These are phyloP conservation scores for Ceratitis capitata DNA, from an alignment of 1,140 invertebrate species.

Conservation along the genomic window DNA sequence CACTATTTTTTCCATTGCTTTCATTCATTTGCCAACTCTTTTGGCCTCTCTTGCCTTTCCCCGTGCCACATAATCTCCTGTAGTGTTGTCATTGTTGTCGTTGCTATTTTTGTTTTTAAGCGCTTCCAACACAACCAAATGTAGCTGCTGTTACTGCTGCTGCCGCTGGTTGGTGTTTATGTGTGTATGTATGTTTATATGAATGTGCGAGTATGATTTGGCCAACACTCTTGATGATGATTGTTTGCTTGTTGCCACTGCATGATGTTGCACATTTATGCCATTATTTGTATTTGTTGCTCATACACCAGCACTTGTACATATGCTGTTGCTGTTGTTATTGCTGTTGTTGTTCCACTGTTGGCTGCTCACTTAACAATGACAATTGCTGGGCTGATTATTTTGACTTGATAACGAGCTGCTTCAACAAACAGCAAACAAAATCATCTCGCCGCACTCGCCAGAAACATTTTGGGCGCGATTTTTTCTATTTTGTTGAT, in stretches of 20 bases:
- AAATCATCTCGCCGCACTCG: neutral
- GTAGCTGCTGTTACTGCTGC: neutral
- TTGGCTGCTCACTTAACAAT: slow-evolving; percentile 26
- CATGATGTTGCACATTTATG: slow-evolving; percentile 40
- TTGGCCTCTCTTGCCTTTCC: neutral
- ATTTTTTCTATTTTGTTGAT: neutral
- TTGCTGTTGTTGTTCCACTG: neutral
- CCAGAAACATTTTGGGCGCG: slow-evolving; percentile 2
- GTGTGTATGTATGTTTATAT: too few relatives aligned
- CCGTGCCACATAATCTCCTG: neutral
- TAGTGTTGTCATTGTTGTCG: neutral
- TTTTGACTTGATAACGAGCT: slow-evolving; percentile 43
- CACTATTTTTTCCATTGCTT: neutral
- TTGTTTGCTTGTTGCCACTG: slow-evolving; percentile 34
- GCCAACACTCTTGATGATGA: slow-evolving; percentile 1
- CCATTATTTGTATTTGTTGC: slow-evolving; percentile 21
- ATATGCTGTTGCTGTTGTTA: neutral
- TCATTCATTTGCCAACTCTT: too few relatives aligned
- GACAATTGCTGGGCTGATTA: slow-evolving; percentile 42
- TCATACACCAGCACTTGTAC: neutral
- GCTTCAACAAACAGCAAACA: slow-evolving; percentile 32
- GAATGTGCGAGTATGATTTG: neutral
- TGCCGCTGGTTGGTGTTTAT: too few relatives aligned
- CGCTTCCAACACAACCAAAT: too few relatives aligned
- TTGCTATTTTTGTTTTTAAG: neutral